These are phyloP conservation scores for Leptoclinus maculatus DNA, from an alignment of 2,797 vertebrate genomes.

Conservation along the genomic window DNA sequence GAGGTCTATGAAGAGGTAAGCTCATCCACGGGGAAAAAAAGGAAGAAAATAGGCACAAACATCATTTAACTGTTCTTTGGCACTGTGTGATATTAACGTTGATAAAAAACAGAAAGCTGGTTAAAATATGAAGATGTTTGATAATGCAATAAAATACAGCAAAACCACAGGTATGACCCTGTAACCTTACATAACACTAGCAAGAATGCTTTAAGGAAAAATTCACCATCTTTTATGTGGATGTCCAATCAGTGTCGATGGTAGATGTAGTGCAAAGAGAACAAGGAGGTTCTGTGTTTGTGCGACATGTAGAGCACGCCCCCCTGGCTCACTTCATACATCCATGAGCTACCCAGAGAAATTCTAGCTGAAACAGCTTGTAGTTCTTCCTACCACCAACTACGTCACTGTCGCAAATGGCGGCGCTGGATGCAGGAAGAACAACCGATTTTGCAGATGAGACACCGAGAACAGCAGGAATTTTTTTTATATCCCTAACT, in stretches of 20 bases:
- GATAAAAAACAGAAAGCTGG: neutral
- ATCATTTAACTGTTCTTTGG: neutral
- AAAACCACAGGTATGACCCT: constrained; percentile 1
- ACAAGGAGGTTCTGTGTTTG: too few species aligned
- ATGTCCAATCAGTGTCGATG: neutral
- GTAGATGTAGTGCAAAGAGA: neutral
- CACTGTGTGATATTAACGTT: neutral
- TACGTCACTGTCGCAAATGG: too few species aligned
- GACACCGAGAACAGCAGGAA: neutral
- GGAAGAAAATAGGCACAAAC: neutral
- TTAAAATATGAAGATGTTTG: neutral
- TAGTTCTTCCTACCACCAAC: too few species aligned
- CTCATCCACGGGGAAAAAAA: neutral
- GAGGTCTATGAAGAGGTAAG: constrained; percentile 98
- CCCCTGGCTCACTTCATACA: too few species aligned
- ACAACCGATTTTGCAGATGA: too few species aligned
- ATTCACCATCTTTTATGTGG: too few species aligned
- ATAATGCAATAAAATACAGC: neutral
- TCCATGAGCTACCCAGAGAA: too few species aligned
- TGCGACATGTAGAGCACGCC: too few species aligned
- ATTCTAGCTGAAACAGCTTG: too few species aligned
- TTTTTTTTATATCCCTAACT: neutral
- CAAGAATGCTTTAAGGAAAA: neutral
- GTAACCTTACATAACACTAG: neutral
- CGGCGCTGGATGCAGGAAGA: too few species aligned